Conservation (phyloP, 2,888 invertebrate genomes). For the Chironomus riparius region DNA sequence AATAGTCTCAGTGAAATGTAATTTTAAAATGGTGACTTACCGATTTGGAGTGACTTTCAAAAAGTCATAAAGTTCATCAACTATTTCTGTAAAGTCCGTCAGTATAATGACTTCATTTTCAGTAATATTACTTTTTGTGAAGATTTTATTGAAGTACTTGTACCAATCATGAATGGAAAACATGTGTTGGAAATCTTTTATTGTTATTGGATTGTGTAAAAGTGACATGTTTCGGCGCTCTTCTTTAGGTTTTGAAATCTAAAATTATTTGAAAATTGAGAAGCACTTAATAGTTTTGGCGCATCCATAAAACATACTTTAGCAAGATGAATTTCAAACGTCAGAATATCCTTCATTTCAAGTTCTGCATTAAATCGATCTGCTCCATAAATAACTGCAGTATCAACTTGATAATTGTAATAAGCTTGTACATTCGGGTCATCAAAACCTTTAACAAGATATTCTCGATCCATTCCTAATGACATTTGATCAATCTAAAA, state of each 20-base stretch:
- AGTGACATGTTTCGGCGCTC: slow-evolving; percentile 74
- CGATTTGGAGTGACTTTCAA: slow-evolving; percentile 15
- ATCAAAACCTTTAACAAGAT: slow-evolving; percentile 63
- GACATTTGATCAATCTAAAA: slow-evolving; percentile 69
- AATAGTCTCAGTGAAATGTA: not conserved
- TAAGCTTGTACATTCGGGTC: slow-evolving; percentile 71
- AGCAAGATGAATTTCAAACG: slow-evolving; percentile 74
- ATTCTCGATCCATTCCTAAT: slow-evolving; percentile 66
- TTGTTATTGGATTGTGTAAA: slow-evolving; percentile 76
- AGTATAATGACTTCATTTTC: slow-evolving; percentile 44
- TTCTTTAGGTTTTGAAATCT: slow-evolving; percentile 71
- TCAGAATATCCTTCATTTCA: slow-evolving; percentile 63
- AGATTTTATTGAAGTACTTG: slow-evolving; percentile 41
- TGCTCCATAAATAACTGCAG: slow-evolving; percentile 70
- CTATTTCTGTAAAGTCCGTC: slow-evolving; percentile 42
- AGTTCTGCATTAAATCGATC: slow-evolving; percentile 50
- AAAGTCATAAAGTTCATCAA: slow-evolving; percentile 31
- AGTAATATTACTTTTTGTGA: slow-evolving; percentile 35
- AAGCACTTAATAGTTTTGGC: not conserved
- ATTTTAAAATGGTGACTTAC: not conserved
- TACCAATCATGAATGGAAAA: slow-evolving; percentile 68
- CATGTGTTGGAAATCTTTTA: slow-evolving; percentile 57
- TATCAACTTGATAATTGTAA: slow-evolving; percentile 69
- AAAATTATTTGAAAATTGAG: slow-evolving; percentile 31
- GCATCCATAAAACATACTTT: slow-evolving; percentile 51